Percentiles rank a stretch among this genome's conserved stretches.
phyloP scores from a whole-genome alignment of 2,113 vertebrate genomes.

The Chaetura pelagica region DNA sequence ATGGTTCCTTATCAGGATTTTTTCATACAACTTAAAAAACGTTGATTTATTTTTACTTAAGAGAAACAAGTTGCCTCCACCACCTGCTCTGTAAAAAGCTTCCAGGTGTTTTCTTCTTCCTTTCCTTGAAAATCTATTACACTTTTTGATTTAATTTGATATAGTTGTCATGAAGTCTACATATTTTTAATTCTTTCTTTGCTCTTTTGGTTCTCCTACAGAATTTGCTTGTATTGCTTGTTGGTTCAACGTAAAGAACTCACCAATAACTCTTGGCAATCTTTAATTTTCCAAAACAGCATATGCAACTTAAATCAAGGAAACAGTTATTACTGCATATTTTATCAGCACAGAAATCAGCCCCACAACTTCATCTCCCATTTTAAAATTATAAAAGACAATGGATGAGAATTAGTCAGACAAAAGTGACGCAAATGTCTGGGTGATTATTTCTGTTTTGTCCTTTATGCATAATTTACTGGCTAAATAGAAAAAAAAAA shows the following conservation, averaged over 20 bases:
- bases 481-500: background rate
- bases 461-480: constrained; percentile 61
- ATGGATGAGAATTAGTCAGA: background rate
- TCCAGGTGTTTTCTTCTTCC: background rate
- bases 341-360: background rate
- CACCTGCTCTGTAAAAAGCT: background rate
- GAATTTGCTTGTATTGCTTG: background rate
- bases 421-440: background rate
- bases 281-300: background rate
- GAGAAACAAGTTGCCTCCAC: background rate
- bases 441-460: constrained; percentile 28
- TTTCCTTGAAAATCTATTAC: background rate
- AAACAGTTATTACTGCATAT: background rate
- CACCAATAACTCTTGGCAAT: background rate
- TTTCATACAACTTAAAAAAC: background rate
- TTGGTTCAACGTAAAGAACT: background rate
- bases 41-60: background rate
- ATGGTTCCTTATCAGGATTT: background rate
- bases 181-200: background rate
- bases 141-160: background rate
- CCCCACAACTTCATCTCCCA: background rate
- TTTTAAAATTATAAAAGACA: background rate
- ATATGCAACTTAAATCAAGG: background rate
- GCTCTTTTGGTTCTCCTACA: background rate
- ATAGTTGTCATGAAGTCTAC: background rate